Evolutionary conservation across 1,140 invertebrate genomes (phyloP).

Genomic region (Drosophila santomea): DNA sequence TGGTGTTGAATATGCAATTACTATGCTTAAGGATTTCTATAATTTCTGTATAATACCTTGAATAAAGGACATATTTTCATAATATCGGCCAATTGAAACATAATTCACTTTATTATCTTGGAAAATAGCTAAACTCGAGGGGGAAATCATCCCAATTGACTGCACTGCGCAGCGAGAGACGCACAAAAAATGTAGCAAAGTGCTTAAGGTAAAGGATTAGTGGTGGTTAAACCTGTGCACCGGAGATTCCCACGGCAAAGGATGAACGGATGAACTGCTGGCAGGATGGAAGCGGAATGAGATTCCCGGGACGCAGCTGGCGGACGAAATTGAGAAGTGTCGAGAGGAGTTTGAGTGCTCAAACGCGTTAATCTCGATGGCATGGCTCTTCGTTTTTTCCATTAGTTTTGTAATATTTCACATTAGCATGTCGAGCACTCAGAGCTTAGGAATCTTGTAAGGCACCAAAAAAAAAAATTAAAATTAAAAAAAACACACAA

Average conservation of each 20-base stretch:
- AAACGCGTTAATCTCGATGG: slow-evolving; percentile 68
- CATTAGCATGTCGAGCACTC: slow-evolving; percentile 51
- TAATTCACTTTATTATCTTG: background rate
- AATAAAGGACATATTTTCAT: background rate
- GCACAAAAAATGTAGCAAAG: slow-evolving; percentile 39
- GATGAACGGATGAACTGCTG: background rate
- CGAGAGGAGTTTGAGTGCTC: slow-evolving; percentile 55
- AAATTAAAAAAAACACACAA: slow-evolving; percentile 1
- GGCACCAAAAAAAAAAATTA: background rate
- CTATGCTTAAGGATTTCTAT: background rate
- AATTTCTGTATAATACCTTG: too few species aligned
- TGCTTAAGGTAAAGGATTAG: slow-evolving; percentile 71
- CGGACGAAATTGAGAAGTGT: slow-evolving; percentile 41
- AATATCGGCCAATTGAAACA: too few species aligned
- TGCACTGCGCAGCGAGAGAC: slow-evolving; percentile 22
- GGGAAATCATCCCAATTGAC: background rate
- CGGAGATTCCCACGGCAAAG: slow-evolving; percentile 67
- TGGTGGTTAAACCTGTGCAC: slow-evolving; percentile 52
- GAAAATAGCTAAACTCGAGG: background rate
- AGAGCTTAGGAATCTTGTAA: slow-evolving; percentile 18
- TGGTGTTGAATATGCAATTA: too few species aligned
- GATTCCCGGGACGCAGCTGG: slow-evolving; percentile 36
- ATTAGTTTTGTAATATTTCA: slow-evolving; percentile 74
- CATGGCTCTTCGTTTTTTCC: slow-evolving; percentile 50
- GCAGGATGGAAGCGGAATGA: background rate